A percentile compares a stretch with the other conserved stretches of the same genome.
Evolutionary conservation across 2,888 invertebrate genomes (phyloP).

Genomic region (Calliphora vomitoria): DNA sequence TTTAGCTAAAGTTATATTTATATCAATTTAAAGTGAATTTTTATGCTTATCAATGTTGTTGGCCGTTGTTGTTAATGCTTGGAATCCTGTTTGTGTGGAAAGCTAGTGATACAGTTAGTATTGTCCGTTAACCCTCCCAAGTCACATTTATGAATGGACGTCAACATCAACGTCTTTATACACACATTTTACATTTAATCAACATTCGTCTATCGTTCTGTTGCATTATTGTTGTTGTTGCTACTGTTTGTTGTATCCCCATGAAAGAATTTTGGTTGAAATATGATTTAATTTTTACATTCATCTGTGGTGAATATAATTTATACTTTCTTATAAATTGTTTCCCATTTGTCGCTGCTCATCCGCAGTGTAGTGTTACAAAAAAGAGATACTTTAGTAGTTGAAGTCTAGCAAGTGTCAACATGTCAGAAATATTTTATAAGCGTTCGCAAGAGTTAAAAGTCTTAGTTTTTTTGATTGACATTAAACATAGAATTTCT

Average conservation of each 20-base stretch:
- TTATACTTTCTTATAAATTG: conserved; percentile 11
- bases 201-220: conserved; percentile 50
- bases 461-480: conserved; percentile 79
- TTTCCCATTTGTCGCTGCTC: not conserved
- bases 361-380: not conserved
- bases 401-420: conserved; percentile 73
- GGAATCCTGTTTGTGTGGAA: conserved; percentile 57
- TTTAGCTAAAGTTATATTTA: conserved; percentile 51
- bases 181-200: conserved; percentile 65
- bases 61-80: conserved; percentile 33
- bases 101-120: conserved; percentile 52
- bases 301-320: conserved; percentile 46
- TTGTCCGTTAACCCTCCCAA: conserved; percentile 61
- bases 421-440: conserved; percentile 75
- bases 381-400: not conserved
- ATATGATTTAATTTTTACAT: conserved; percentile 39
- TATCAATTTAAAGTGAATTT: conserved; percentile 70
- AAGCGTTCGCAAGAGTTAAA: conserved; percentile 71
- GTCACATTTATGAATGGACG: conserved; percentile 49
- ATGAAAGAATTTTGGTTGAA: conserved; percentile 70
- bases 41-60: conserved; percentile 67
- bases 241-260: conserved; percentile 27
- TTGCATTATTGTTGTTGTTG: not conserved
- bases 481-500: conserved; percentile 80
- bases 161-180: conserved; percentile 30